These are phyloP conservation scores for Sialis lutaria DNA, from an alignment of 2,888 invertebrate genomes.

Conservation along the genomic window DNA sequence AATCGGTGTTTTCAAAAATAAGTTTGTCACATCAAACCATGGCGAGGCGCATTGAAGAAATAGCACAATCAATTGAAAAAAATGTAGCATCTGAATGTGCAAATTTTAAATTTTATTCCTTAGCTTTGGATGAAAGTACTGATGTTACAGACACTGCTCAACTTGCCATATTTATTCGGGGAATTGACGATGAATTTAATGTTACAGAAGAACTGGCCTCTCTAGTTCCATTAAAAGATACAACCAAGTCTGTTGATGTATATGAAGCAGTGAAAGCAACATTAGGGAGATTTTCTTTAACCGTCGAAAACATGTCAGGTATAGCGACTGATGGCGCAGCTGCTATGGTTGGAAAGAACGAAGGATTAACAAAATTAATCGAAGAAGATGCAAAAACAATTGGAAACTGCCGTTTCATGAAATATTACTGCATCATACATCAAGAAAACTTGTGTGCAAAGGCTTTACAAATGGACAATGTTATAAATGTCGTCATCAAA, in stretches of 20 bases:
- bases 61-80: not conserved
- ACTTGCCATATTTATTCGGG: constrained; percentile 5
- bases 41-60: not conserved
- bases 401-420: constrained; percentile 3
- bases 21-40: not conserved
- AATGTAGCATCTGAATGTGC: not conserved
- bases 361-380: not conserved
- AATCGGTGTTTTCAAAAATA: not conserved
- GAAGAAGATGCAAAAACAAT: constrained; percentile 1
- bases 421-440: constrained; percentile 4
- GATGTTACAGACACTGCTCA: not conserved
- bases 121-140: not conserved
- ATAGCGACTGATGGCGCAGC: constrained; percentile 5
- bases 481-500: not conserved
- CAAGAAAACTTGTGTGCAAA: constrained; percentile 2
- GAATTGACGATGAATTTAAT: constrained; percentile 7
- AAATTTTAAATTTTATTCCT: constrained; percentile 1
- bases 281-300: constrained; percentile 2
- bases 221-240: not conserved
- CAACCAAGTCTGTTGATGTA: not conserved
- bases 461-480: not conserved
- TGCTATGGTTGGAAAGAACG: constrained; percentile 3
- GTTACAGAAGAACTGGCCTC: constrained; percentile 10
- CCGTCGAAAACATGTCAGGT: not conserved
- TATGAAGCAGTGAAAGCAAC: not conserved